Evolutionary conservation across 1,140 invertebrate genomes (phyloP).

Genomic region (Chrysopa pallens): DNA sequence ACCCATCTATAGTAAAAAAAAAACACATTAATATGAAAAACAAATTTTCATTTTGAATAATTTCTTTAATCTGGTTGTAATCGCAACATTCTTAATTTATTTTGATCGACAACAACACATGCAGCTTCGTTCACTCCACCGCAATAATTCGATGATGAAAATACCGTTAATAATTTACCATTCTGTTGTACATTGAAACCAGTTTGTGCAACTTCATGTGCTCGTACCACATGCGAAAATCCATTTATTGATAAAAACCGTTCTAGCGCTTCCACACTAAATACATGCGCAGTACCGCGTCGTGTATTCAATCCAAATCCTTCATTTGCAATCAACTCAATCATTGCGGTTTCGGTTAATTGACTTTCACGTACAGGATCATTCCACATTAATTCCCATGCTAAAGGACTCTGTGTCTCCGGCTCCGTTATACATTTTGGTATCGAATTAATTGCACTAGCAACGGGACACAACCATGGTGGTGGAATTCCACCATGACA

Average conservation of each 20-base stretch:
- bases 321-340: conserved; percentile 34
- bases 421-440: conserved; percentile 42
- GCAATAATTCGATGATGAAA: conserved; percentile 48
- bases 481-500: conserved; percentile 58
- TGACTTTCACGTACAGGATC: conserved; percentile 42
- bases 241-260: conserved; percentile 41
- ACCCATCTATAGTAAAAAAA: too few species aligned
- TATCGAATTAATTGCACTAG: conserved; percentile 36
- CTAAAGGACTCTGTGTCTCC: conserved; percentile 39
- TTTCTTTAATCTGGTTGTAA: conserved; percentile 8
- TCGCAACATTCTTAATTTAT: conserved; percentile 14
- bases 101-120: conserved; percentile 31
- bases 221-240: conserved; percentile 47
- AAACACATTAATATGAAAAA: too few species aligned
- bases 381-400: conserved; percentile 66
- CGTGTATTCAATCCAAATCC: conserved; percentile 49
- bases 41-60: too few species aligned
- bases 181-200: conserved; percentile 52
- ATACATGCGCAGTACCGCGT: conserved; percentile 53
- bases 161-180: conserved; percentile 45
- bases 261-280: conserved; percentile 43
- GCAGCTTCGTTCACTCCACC: conserved; percentile 46
- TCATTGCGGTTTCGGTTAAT: conserved; percentile 25
- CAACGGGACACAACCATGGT: conserved; percentile 34
- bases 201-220: conserved; percentile 50